Evolutionary conservation across 53 echinoderm and acorn worm genomes (phyloP), one percentile per base, ranked within the genome.

Genomic region (Antedon mediterranea): DNA sequence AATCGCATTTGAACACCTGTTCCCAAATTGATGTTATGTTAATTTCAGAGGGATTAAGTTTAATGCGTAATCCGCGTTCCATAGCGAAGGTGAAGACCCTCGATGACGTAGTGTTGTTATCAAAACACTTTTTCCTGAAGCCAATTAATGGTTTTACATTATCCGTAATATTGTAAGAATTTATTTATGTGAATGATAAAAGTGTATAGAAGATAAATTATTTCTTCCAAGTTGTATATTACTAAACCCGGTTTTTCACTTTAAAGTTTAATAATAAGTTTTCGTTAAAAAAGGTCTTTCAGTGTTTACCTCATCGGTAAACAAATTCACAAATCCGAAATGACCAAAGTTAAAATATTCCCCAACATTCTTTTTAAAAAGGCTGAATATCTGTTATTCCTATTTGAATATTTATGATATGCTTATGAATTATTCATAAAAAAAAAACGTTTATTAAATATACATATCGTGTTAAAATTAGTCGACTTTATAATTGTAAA

Each of bases 1-100:
- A 57, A 57, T 57, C 57, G 57, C 57, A 57, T 57, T 57, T 57
- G 57, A 57, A 57, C 57, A 57, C 57, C 57, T 57, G 57, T 57
- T 57, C 57, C 57, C 23, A 57, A 57, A 57, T 57, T 57, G 57
- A 57, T 57, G 57, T 57, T 57, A 23, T 57, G 57, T 57, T 57
- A 57, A 26, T 57, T 57, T 57, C 57, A 57, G 23, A 23, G 23
- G 57, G 57, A 57, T 57, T 57, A n/a, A n/a, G n/a, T n/a, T n/a
- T n/a, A 57, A 23, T 57, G 57, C 57, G 57, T 57, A 57, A 57
- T 57, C 57, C 57, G 57, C 57, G 57, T 57, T 57, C 57, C 57
- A 57, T 57, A 57, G 14, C 57, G 57, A 57, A 57, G 57, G 57
- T 57, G 57, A 57, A 57, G 7, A 57, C 57, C 20, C 57, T 57